Base-by-base conservation (phyloP, 2,797 vertebrate species). In the Malacoraja senta region DNA sequence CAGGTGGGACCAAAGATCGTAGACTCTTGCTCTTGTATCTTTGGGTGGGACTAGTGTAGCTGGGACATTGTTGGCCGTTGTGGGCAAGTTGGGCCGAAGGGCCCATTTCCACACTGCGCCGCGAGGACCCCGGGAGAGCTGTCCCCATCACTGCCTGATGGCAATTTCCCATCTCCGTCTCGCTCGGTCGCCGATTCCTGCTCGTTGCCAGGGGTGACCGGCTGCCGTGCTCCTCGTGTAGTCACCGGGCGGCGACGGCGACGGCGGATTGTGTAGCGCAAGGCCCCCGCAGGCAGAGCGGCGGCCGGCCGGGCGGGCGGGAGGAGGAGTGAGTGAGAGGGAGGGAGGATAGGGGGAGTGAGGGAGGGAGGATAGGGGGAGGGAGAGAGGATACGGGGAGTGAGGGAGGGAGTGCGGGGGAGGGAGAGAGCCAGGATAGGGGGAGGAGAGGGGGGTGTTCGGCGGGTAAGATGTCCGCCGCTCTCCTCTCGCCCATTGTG, bases 401-500 rank as follows among this genome's bases (percentile, higher is more conserved):
- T n/a, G n/a, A n/a, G n/a, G n/a, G n/a, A n/a, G 38, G 1, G 38
- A 38, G 38, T 38, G 44, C 19, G 26, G 53, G 19, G 1, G 1
- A 32, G 7, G 19, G 53, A 68, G 3, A 1, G 91, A 17, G 93
- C 38, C 38, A 44, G 44, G 44, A 44, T 44, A 44, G 44, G 44
- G 93, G 9, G 44, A 8, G 76, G 44, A 3, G 77, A 6, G 44
- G 88, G 78, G 29, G 29, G 32, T 44, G 44, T 44, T 44, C 10
- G 58, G 91, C 58, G 19, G 61, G 76, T 74, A 72, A 95, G 95
- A 97, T 97, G 97, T 95, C 97, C 93, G 97, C 97, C 15, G 96
- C 97, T 94, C 95, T 97, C 93, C 94, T 98, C 74, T 97, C 98
- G 8, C 97, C 98, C 0, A 96, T 98, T 93, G 97, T 98, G 94